Base-by-base conservation (phyloP, 2,113 vertebrate species). In the Mesitornis unicolor region DNA sequence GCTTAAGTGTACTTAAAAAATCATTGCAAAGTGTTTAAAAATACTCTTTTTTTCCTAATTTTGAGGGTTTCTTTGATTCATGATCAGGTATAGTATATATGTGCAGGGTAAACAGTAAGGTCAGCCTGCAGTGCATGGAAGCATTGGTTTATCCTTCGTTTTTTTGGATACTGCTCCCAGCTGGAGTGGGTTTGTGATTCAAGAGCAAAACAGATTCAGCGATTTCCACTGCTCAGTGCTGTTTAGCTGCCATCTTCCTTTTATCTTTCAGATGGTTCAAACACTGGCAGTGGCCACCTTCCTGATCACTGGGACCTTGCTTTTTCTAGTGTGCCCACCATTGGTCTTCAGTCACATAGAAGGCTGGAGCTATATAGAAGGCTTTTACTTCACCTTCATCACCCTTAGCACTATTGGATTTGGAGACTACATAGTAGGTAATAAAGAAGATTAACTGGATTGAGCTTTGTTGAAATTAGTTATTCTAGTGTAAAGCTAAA, bases 341-440 rank as follows among this genome's bases (percentile, higher is more conserved):
- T 67, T 99, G 94, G 93, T 99, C 85, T 99, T 99, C 98, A 99
- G 99, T 94, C 98, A 98, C 0, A 98, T 99, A 93, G 98, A 99
- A 95, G 98, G 98, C 93, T 99, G 98, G 98, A 98, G 98, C 77
- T 98, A 98, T 0, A 68, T 98, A 43, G 98, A 99, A 97, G 98
- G 98, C 11, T 98, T 99, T 95, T 99, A 99, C 93, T 99, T 98
- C n/a, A 97, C 98, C 61, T 99, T 99, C 90, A 98, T 99, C 96
- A 99, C 98, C 6, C 97, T 99, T 84, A 99, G 99, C 97, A 99
- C 98, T 93, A 98, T 98, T 22, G 98, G 98, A 91, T 99, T 99
- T 54, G 98, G 98, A 59, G 98, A 99, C 94, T 99, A 98, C 22
- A 98, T 99, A 65, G 97, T 98, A 47, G 98, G 98, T 99, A 97